A percentile compares a stretch with the other conserved stretches of the same genome.
Evolutionary conservation across 2,888 invertebrate species (phyloP).

Genomic region (Caradrina clavipalpis): DNA sequence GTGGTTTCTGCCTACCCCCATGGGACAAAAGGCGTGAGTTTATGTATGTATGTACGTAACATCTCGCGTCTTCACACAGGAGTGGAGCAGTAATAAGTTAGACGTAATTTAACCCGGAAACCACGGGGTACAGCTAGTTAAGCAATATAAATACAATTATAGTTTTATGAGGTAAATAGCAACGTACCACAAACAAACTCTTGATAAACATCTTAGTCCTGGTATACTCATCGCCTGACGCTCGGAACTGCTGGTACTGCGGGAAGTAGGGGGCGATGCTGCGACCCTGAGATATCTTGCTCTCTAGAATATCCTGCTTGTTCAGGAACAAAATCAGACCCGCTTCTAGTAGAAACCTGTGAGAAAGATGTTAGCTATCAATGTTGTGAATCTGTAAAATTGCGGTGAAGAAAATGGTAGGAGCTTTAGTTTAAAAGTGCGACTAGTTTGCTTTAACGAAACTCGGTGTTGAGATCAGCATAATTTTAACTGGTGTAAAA

Average conservation of each 20-base stretch:
- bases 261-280: conserved; percentile 93
- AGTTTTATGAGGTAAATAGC: not conserved
- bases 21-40: too few species aligned
- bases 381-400: not conserved
- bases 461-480: not conserved
- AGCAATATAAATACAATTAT: too few species aligned
- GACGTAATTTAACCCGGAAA: too few species aligned
- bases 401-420: conserved; percentile 7
- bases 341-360: conserved; percentile 93
- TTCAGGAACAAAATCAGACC: conserved; percentile 96
- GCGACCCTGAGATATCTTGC: conserved; percentile 93
- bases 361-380: not conserved
- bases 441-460: not conserved
- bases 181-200: conserved; percentile 92
- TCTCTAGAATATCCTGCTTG: conserved; percentile 94
- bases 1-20: too few species aligned
- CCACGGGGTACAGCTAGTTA: too few species aligned
- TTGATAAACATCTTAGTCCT: conserved; percentile 93
- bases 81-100: too few species aligned
- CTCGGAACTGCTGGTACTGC: conserved; percentile 90
- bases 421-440: not conserved
- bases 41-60: too few species aligned
- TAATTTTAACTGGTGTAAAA: too few species aligned
- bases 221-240: conserved; percentile 92
- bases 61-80: too few species aligned